Base-by-base conservation (phyloP, 2,888 invertebrate species). In the Epirrhoe tristata region DNA sequence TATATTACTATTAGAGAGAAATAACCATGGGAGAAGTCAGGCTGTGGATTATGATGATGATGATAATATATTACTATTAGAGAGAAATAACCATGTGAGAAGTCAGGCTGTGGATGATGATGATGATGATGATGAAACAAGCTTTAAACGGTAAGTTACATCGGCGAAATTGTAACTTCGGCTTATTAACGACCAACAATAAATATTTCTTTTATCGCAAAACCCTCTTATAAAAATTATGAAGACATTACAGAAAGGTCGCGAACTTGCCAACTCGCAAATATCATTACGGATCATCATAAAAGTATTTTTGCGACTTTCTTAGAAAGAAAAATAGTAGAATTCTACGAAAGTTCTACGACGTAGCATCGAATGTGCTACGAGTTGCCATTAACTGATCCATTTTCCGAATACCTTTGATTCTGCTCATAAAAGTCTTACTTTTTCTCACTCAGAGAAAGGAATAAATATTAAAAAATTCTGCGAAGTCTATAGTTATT, bases 141-240 rank as follows among this genome's bases (percentile, higher is more conserved):
- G 24, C 39, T 12, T 12, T 43, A 43, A 39, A 53, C 52, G 31
- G 31, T 31, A 5, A n/a, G 24, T 8, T 24, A 4, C 46, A 24
- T 52, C 12, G 12, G 52, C 31, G 50, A 50, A 52, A 12, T 43
- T 43, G 39, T 43, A 43, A 43, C 39, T 12, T 36, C 3, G 34
- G 36, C 36, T 51, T 60, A 52, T 59, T 59, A 43, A 60, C 53
- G 52, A 17, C 24, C 48, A 24, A 16, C 46, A 61, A 61, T 58
- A 58, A 61, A 61, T 55, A 55, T 61, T 17, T 43, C 12, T 12
- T 39, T 51, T 17, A 57, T 43, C 16, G 43, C 52, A 63, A 39
- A 52, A 57, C 51, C 48, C 55, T 55, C 55, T 55, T 46, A 46
- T 52, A 53, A 60, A 54, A 55, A 50, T 55, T 61, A 54, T 55